These are phyloP conservation scores for Poecilia picta DNA, from an alignment of 2,797 vertebrate genomes.

Conservation along the genomic window DNA sequence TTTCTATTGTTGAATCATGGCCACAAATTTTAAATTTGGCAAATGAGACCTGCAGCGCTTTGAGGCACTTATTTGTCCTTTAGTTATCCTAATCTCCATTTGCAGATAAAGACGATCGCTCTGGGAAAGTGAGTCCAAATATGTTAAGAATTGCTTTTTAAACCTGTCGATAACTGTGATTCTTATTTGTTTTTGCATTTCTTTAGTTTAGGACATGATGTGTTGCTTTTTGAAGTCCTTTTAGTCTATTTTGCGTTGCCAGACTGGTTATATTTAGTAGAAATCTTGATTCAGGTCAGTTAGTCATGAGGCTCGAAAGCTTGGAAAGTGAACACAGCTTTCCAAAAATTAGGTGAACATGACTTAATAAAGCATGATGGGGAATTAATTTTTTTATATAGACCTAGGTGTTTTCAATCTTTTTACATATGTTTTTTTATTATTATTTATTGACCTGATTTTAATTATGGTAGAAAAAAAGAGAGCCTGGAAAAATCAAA, in stretches of 20 bases:
- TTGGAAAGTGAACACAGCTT: neutral
- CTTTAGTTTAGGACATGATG: neutral
- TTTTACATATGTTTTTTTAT: neutral
- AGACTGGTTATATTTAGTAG: neutral
- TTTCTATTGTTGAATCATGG: neutral
- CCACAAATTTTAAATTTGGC: neutral
- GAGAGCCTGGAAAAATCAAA: neutral
- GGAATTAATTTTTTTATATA: neutral
- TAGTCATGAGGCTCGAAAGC: neutral
- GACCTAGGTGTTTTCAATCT: neutral
- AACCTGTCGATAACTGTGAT: neutral
- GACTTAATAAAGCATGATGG: neutral
- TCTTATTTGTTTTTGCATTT: neutral
- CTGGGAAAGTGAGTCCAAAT: neutral
- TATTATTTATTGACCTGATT: neutral
- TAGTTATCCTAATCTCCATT: neutral
- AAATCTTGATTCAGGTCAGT: neutral
- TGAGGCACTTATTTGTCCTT: neutral
- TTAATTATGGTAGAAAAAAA: neutral
- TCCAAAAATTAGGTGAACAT: neutral
- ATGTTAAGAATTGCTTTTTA: neutral
- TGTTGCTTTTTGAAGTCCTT: neutral
- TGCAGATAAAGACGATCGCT: neutral
- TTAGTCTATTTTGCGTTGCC: neutral
- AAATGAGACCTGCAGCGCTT: neutral